Conservation (phyloP, 2,797 vertebrate genomes). For the Luscinia luscinia region DNA sequence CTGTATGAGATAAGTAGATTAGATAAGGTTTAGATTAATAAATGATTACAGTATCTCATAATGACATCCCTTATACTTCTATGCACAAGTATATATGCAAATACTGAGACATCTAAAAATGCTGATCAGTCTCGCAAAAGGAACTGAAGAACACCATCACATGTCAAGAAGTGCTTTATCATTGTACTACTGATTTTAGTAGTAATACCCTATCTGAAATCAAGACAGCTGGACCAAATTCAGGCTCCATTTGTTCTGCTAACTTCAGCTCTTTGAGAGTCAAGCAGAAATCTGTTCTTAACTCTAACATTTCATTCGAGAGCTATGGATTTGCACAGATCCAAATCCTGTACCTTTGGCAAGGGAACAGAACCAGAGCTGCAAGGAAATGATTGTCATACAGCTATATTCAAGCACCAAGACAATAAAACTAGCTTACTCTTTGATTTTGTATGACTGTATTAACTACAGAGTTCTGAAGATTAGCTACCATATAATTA, state of each 20-base stretch:
- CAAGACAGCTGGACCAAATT: neutral
- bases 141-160: neutral
- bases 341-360: neutral
- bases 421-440: neutral
- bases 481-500: neutral
- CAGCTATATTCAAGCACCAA: neutral
- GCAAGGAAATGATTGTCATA: neutral
- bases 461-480: neutral
- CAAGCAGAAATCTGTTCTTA: neutral
- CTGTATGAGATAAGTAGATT: neutral
- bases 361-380: neutral
- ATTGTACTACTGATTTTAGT: neutral
- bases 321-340: neutral
- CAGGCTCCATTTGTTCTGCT: constrained; percentile 15
- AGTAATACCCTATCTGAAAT: neutral
- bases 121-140: neutral
- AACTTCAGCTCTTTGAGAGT: neutral
- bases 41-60: neutral
- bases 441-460: neutral
- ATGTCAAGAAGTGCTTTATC: neutral
- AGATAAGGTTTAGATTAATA: neutral
- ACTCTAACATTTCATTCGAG: neutral
- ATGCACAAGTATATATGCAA: neutral
- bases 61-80: neutral
- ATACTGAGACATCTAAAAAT: neutral